Base-by-base conservation (phyloP, 2,113 vertebrate species). In the Taurulus bubalis region DNA sequence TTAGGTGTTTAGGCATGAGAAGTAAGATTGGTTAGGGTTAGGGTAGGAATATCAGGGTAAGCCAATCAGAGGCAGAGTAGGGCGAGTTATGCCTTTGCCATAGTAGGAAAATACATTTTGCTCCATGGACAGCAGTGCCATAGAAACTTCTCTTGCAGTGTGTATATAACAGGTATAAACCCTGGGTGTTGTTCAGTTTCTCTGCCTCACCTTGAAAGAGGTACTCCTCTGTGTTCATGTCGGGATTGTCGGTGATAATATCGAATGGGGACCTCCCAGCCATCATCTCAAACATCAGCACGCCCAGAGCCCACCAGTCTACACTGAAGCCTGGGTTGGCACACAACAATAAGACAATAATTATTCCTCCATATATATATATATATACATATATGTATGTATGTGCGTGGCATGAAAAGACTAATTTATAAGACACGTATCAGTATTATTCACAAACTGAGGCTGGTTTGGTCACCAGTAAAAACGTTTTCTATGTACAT, bases 211-310 rank as follows among this genome's bases (percentile, higher is more conserved):
- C 98, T 96, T 99, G 98, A 91, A 99, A 99, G 84, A 99, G 97
- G 95, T 99, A 98, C 94, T 99, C 98, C 92, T 99, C 98, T 1
- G 98, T 99, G 95, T 99, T 99, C 98, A 99, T 98, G 94, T 99
- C 98, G 1, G 98, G 98, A 97, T 99, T 99, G 96, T 99, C 98
- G 0, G 98, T 98, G 92, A 99, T 98, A 80, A 99, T 99, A 91
- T 99, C 98, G 8, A 99, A 99, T 0, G 98, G 98, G 55, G 98
- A 99, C 60, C 98, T 94, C 24, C 98, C 98, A 0, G 98, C 98
- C 98, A 99, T 99, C 98, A 99, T 99, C 92, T 99, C 98, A 77
- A 99, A 99, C 98, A 99, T 99, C 79, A 99, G 93, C 71, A 99
- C 98, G 0, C 98, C 98, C 12, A 99, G 95, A 0, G 98, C 98